Base-by-base conservation (phyloP, 1,140 invertebrate genomes). In the Tetramorium simillimum region DNA sequence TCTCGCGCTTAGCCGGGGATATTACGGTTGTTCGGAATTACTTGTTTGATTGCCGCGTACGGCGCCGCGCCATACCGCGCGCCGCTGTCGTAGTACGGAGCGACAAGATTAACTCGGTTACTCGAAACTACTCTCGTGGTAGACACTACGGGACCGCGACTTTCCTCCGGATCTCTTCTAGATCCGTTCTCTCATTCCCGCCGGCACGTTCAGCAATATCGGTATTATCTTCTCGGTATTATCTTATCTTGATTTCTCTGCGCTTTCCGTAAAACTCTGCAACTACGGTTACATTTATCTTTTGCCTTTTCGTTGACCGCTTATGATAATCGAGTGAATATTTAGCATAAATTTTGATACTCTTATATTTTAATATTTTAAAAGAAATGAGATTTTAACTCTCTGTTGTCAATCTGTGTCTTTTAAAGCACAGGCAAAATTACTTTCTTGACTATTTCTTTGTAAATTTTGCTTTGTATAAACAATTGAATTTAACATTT, bases 21-120 rank as follows among this genome's bases (percentile, higher is more conserved):
- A 86, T 89, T 91, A 90, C 81, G 89, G 86, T 90, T 89, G 85
- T 86, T 86, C 89, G 82, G 85, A 90, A 91, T 91, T 91, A 90
- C 87, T 90, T 88, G 89, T 91, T 91, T 90, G 89, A 91, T 91
- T 89, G 75, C 88, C 82, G 21, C 58, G 49, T 60, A 84, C 72
- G 60, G 75, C 18, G 46, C 58, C 16, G 58, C 37, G 51, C 53
- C 86, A 33, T 43, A 69, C 70, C 76, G 21, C 46, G 43, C 72
- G 40, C 56, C 49, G 81, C 33, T 72, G 78, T 81, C 72, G 77
- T 69, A 75, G 12, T 73, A 89, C 37, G 60, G 69, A 88, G 51
- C 80, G 67, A 77, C 81, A 80, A 89, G 69, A 89, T 88, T 81
- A 73, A 88, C 86, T 87, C 80, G 80, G 78, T 87, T 87, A 75